Evolutionary conservation across 1,140 invertebrate genomes (phyloP), one percentile per base, ranked within the genome.

Genomic region (Lasaia peninsularis): DNA sequence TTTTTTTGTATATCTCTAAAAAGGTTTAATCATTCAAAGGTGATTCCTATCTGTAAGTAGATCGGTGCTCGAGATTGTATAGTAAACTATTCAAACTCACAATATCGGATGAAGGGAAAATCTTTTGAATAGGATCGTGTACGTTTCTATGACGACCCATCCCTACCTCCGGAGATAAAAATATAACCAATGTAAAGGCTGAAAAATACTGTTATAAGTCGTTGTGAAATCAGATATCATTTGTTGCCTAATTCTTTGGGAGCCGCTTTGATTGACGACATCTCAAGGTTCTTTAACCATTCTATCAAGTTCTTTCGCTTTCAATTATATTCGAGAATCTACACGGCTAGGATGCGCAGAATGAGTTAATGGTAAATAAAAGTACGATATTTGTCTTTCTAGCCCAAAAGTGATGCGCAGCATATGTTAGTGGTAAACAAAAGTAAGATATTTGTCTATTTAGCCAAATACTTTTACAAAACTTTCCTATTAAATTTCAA

Each of bases 51-150:
- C 69, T 62, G 59, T 44, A 44, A 44, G 40, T 44, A 72, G 68
- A 67, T 76, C 63, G 69, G 16, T 2, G 18, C 40, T n/a, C 52
- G 60, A 69, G 74, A 73, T 81, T 80, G 69, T 59, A 75, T 73
- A 72, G 80, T 85, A 77, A 80, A 77, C 74, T 80, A 78, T 83
- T 83, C 71, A 80, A 72, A 75, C 69, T 73, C 69, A 74, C 72
- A 71, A 79, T 81, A 81, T 81, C 70, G 71, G 77, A 79, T 79
- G 56, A 75, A 67, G 72, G 74, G 40, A 67, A 78, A 76, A 79
- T 78, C 74, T 76, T 61, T 73, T 84, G 73, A 84, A 82, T 82
- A 66, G 71, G 75, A 81, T 81, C 71, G 69, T 67, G 65, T 71
- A 71, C 65, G 78, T 86, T 53, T 67, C 78, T 74, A 81, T 84